Evolutionary conservation across 1,140 invertebrate species (phyloP), one percentile per base, ranked within the genome.

Genomic region (Lasioglossum albipes): DNA sequence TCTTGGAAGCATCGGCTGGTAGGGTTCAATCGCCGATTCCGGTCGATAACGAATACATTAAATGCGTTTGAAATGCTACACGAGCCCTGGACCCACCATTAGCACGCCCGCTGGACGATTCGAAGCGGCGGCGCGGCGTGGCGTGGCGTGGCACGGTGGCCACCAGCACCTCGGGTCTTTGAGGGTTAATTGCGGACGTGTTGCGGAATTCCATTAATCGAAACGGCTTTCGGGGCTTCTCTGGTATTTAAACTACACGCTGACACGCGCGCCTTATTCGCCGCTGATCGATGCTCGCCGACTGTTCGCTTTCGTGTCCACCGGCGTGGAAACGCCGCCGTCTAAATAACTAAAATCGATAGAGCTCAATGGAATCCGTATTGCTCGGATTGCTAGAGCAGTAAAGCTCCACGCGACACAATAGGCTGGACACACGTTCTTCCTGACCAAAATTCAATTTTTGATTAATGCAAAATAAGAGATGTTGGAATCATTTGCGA

Each of bases 121-220:
- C 82, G 81, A 45, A 45, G 9, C 42, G 42, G 42, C 42, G 42
- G 0, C 7, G 42, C 7, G 12, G 45, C 45, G 9, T 45, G 36
- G 36, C 36, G 5, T 36, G 36, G 36, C 45, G 45, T 12, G 9
- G 45, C 7, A 12, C 45, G 45, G 9, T 12, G 45, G 9, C 45
- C 45, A 82, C 54, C 75, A 77, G 69, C 82, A 79, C 86, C 82
- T 87, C 79, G 79, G 86, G 85, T 87, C 86, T 87, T 87, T 87
- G 86, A 87, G 86, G 83, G 86, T 87, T 84, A 87, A 87, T 87
- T 87, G 86, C 86, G 86, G 85, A 67, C 86, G 83, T 83, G 85
- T 87, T 87, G 86, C 86, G 86, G 86, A 87, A 87, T 87, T 87
- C 77, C 83, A 87, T 87, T 87, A 87, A 87, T 87, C 85, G 86